Base-by-base conservation (phyloP, 2,888 invertebrate species). In the Xestia ashworthii region DNA sequence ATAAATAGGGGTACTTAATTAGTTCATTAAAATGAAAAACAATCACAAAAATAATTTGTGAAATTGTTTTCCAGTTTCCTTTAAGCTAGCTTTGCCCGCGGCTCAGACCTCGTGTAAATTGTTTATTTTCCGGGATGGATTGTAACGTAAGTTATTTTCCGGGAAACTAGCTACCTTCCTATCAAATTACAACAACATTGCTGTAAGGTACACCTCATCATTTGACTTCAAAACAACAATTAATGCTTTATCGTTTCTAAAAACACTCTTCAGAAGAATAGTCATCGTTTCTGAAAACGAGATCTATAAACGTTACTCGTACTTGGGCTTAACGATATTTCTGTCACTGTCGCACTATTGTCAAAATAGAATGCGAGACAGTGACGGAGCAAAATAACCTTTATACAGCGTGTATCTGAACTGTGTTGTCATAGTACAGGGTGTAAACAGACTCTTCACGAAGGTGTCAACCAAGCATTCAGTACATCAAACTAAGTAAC, bases 1-100 rank as follows among this genome's bases (percentile, higher is more conserved):
- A 84, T 83, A 83, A 84, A 79, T 55, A 60, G 14, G n/a, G 22
- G 22, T 66, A n/a, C n/a, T n/a, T n/a, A n/a, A 58, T 65, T 65
- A 60, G 44, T 78, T 78, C 32, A 69, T 50, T 78, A 14, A 58
- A 65, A 68, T 64, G 1, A 66, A 78, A 69, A 16, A 60, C 4
- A 14, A 66, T 1, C 12, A 60, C 60, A 9, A 25, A 0, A 19
- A 9, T 38, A 1, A 44, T 41, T 66, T 46, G 9, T 32, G 32
- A 32, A 50, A 46, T 64, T 5, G n/a, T 81, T 72, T 46, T 22
- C 44, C 4, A 64, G 5, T 74, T 74, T 66, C 50, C 22, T 50
- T 74, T 5, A 58, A 25, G 14, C 5, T 5, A 11, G 0, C 19
- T 25, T 2, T 19, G 12, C 25, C 53, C 16, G 25, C 16, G 41